Evolutionary conservation across 1,140 invertebrate species (phyloP).

Genomic region (Grapholita molesta): DNA sequence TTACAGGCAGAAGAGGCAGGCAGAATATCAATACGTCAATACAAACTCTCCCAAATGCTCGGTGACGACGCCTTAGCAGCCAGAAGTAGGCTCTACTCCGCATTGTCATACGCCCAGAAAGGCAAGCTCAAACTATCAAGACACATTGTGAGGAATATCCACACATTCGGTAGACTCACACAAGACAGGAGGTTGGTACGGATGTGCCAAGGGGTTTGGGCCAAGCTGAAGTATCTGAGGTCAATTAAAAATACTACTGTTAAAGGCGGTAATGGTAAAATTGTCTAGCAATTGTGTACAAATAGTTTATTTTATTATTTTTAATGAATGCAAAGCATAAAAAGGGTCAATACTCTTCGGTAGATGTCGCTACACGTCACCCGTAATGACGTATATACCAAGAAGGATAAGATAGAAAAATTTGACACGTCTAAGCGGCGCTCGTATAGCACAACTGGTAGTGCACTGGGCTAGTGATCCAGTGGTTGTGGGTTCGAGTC

Average conservation of each 20-base stretch:
- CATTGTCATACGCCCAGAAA: slow-evolving; percentile 92
- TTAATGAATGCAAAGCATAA: too few species aligned
- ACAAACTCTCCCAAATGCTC: slow-evolving; percentile 87
- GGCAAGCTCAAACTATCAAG: slow-evolving; percentile 82
- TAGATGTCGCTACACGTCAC: too few species aligned
- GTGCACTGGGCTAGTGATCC: too few species aligned
- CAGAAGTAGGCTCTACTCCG: slow-evolving; percentile 90
- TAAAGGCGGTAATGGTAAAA: slow-evolving; percentile 2
- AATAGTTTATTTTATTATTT: not conserved
- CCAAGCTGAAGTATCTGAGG: slow-evolving; percentile 83
- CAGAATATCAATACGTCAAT: slow-evolving; percentile 90
- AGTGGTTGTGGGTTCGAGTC: too few species aligned
- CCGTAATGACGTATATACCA: too few species aligned
- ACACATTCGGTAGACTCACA: slow-evolving; percentile 77
- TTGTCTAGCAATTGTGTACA: not conserved
- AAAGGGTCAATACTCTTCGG: too few species aligned
- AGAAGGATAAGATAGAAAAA: too few species aligned
- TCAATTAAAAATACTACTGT: slow-evolving; percentile 33
- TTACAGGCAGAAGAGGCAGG: slow-evolving; percentile 90
- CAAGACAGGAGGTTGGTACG: slow-evolving; percentile 81
- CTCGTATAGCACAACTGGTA: too few species aligned
- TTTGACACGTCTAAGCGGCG: too few species aligned
- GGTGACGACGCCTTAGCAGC: slow-evolving; percentile 88
- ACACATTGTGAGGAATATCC: slow-evolving; percentile 83
- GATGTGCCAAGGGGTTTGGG: slow-evolving; percentile 93